Evolutionary conservation across 2,888 invertebrate species (phyloP).

Genomic region (Agapostemon virescens): DNA sequence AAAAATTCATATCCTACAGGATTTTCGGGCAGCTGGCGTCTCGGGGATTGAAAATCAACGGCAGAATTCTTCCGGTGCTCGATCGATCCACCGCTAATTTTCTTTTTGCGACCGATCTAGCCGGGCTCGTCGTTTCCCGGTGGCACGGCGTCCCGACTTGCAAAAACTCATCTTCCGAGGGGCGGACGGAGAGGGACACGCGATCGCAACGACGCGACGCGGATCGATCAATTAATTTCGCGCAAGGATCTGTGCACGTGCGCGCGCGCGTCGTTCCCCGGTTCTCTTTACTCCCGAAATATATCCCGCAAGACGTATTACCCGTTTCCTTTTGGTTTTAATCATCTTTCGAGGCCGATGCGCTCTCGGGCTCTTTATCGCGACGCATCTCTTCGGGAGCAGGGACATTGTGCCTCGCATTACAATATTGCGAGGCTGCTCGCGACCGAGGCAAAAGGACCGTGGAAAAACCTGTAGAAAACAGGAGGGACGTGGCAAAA

Average conservation of each 20-base stretch:
- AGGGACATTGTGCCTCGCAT: constrained; percentile 66
- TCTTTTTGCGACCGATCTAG: background rate
- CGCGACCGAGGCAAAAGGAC: constrained; percentile 33
- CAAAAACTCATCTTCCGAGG: background rate
- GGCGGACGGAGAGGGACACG: background rate
- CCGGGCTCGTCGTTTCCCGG: background rate
- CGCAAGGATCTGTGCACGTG: constrained; percentile 18
- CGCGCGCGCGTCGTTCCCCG: constrained; percentile 10
- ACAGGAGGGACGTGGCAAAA: constrained; percentile 19
- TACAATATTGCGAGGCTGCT: constrained; percentile 68
- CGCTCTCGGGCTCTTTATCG: constrained; percentile 56
- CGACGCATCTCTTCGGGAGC: constrained; percentile 58
- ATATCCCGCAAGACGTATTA: constrained; percentile 58
- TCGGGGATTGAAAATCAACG: no score
- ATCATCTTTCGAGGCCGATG: constrained; percentile 55
- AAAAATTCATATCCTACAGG: no score
- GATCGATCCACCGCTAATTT: no score
- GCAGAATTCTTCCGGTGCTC: no score
- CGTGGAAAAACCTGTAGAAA: constrained; percentile 25
- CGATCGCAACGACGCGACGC: background rate
- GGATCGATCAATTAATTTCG: constrained; percentile 54
- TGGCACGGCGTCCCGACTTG: no score
- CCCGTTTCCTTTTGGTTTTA: constrained; percentile 47
- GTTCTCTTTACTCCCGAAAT: constrained; percentile 47
- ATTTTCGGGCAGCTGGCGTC: no score